Base-by-base conservation (phyloP, 2,113 vertebrate species). In the Danionella cerebrum region DNA sequence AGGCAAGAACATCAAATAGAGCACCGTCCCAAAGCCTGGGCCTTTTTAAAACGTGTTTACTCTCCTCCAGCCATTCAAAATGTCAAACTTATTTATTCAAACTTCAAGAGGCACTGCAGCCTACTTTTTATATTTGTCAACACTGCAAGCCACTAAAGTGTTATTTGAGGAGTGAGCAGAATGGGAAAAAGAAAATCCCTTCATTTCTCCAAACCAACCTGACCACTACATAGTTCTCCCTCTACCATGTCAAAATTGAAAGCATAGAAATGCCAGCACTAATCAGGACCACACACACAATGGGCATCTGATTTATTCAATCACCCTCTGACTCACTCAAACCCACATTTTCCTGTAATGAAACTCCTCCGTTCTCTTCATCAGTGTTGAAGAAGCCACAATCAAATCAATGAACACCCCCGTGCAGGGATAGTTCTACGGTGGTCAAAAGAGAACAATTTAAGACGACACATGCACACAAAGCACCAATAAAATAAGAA, bases 81-180 rank as follows among this genome's bases (percentile, higher is more conserved):
- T 75, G 72, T 78, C 77, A 74, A 57, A 78, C 54, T 36, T 80
- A 67, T 74, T 76, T 79, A 72, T 72, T 74, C 41, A 35, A 79
- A 76, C 77, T 70, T 71, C 35, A 69, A 69, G 64, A 59, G 54
- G 60, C 58, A 69, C 21, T 51, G 62, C 22, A 18, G 68, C 44
- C 70, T 73, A 68, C 51, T 63, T 35, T 47, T 65, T 69, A 45
- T 69, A 53, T 68, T 69, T 74, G 68, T 71, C 68, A 73, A 70
- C 70, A 73, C 33, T 65, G 54, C 41, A 14, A 71, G 65, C 66
- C 60, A 72, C 65, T 66, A 36, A 67, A 76, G 53, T 68, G 13
- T 53, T 64, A 77, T 60, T 72, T 53, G 36, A 65, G 50, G 31
- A 68, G 21, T 31, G 65, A 48, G 57, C 11, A 16, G 16, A 53